Evolutionary conservation across 1,140 invertebrate species (phyloP).

Genomic region (Calosoma granatense): DNA sequence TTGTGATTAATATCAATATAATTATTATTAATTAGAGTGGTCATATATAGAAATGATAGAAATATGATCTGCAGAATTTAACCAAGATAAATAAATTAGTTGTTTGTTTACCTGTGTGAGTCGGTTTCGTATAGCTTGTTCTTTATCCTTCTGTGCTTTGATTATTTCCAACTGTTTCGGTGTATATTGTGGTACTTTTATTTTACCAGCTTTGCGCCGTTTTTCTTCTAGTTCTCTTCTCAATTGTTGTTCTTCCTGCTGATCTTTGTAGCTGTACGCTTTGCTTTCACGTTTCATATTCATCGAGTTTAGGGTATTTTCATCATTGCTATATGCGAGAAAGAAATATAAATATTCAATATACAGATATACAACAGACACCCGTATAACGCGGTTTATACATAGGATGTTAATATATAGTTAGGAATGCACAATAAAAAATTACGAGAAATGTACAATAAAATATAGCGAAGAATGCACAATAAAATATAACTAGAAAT

Average conservation of each 20-base stretch:
- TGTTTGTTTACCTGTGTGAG: slow-evolving; percentile 47
- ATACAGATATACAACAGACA: background rate
- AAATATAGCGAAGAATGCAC: too few relatives aligned
- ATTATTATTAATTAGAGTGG: slow-evolving; percentile 3
- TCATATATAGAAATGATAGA: too few relatives aligned
- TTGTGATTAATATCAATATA: background rate
- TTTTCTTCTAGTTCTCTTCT: slow-evolving; percentile 88
- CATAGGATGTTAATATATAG: background rate
- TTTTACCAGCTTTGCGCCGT: slow-evolving; percentile 68
- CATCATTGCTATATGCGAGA: slow-evolving; percentile 47
- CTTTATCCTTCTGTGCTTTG: slow-evolving; percentile 78
- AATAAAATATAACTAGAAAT: too few relatives aligned
- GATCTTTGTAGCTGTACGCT: slow-evolving; percentile 94
- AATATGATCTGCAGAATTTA: too few relatives aligned
- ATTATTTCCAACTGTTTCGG: slow-evolving; percentile 91
- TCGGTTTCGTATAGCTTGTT: slow-evolving; percentile 59
- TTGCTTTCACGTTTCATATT: slow-evolving; percentile 96
- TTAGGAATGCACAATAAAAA: too few relatives aligned
- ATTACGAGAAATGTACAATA: too few relatives aligned
- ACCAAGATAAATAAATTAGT: too few relatives aligned
- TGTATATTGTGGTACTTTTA: slow-evolving; percentile 60
- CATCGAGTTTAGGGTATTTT: slow-evolving; percentile 53
- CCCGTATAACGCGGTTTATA: too few relatives aligned
- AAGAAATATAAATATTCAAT: too few relatives aligned
- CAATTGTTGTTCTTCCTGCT: slow-evolving; percentile 87